These are phyloP conservation scores for Syritta pipiens DNA, from an alignment of 2,888 invertebrate genomes.

Conservation along the genomic window DNA sequence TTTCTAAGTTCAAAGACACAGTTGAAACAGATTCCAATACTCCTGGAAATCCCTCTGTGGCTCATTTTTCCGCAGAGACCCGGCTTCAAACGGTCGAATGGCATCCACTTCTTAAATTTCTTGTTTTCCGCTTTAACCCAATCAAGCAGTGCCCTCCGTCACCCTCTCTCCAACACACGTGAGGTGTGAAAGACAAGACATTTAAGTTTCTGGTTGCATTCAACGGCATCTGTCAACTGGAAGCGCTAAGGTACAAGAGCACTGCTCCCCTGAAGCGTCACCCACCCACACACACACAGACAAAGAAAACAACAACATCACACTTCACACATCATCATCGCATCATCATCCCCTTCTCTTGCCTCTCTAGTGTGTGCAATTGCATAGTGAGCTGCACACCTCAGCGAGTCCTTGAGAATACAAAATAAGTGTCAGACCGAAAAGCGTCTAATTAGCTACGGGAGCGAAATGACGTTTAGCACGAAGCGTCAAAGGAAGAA, in stretches of 20 bases:
- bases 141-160: no score
- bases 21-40: no score
- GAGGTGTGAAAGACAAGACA: constrained; percentile 54
- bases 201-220: constrained; percentile 21
- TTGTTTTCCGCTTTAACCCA: no score
- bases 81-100: no score
- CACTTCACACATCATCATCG: constrained; percentile 8
- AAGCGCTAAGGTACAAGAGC: constrained; percentile 27
- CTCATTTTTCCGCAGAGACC: no score
- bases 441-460: constrained; percentile 64
- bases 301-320: not conserved
- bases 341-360: constrained; percentile 22
- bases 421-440: constrained; percentile 60
- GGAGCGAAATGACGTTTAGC: constrained; percentile 62
- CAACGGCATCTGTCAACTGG: constrained; percentile 4
- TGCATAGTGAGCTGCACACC: constrained; percentile 39
- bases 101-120: no score
- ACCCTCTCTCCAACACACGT: no score
- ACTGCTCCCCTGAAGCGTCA: constrained; percentile 6
- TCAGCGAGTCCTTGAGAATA: constrained; percentile 44
- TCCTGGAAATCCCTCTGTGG: no score
- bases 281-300: constrained; percentile 9
- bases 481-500: constrained; percentile 45
- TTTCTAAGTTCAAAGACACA: no score
- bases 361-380: constrained; percentile 37